Evolutionary conservation across 2,113 vertebrate species (phyloP).

Genomic region (Jacana jacana): DNA sequence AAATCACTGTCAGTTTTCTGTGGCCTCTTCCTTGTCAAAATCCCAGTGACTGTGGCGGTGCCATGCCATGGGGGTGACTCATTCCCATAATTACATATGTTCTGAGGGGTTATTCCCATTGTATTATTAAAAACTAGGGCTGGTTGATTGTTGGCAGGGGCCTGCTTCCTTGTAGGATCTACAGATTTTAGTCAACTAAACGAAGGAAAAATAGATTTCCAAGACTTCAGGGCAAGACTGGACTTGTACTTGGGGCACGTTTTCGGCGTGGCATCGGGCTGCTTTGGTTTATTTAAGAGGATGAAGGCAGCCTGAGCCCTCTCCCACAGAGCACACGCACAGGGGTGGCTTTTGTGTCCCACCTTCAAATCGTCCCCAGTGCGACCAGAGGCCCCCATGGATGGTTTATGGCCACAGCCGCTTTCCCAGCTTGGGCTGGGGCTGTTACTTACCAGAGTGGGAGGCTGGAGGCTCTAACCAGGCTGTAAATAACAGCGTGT

Average conservation of each 20-base stretch:
- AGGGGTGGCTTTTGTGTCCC: not conserved
- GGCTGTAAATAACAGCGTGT: not conserved
- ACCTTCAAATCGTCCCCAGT: not conserved
- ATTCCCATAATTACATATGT: constrained; percentile 59
- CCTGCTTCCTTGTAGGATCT: constrained; percentile 31
- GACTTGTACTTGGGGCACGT: not conserved
- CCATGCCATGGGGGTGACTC: constrained; percentile 52
- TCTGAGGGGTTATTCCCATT: constrained; percentile 59
- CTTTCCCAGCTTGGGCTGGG: not conserved
- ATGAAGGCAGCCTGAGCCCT: not conserved
- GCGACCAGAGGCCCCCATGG: not conserved
- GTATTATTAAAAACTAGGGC: constrained; percentile 56
- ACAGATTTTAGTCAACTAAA: constrained; percentile 65
- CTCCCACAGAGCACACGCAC: not conserved
- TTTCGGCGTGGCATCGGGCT: not conserved
- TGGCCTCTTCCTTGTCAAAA: constrained; percentile 24
- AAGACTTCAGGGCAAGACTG: constrained; percentile 32
- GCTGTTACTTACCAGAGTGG: not conserved
- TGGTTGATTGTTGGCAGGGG: constrained; percentile 48
- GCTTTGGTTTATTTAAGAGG: not conserved
- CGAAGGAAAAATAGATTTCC: constrained; percentile 47
- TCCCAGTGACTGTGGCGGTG: not conserved
- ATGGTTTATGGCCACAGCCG: not conserved
- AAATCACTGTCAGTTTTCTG: not conserved
- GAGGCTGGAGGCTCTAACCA: not conserved